Percentiles rank a stretch among this genome's conserved stretches.
These are phyloP conservation scores for Tethea ocularis DNA, from an alignment of 2,888 invertebrate species.

Conservation along the genomic window DNA sequence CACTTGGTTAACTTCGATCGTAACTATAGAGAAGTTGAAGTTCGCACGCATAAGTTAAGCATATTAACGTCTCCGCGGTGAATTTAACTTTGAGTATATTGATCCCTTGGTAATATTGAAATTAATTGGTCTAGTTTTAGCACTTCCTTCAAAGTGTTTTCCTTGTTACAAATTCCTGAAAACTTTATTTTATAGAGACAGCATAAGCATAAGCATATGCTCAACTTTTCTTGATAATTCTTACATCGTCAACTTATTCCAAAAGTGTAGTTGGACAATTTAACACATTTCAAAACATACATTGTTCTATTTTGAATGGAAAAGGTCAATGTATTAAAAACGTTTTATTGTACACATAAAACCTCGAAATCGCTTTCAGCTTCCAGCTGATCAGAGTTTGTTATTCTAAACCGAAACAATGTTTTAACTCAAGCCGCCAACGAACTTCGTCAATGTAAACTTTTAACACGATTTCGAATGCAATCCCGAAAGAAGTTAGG, in stretches of 20 bases:
- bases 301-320: slow-evolving; percentile 17
- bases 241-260: background rate
- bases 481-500: slow-evolving; percentile 62
- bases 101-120: slow-evolving; percentile 61
- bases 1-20: slow-evolving; percentile 62
- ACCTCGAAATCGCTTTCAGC: slow-evolving; percentile 30
- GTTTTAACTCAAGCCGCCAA: slow-evolving; percentile 50
- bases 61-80: slow-evolving; percentile 66
- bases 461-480: slow-evolving; percentile 71
- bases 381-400: slow-evolving; percentile 49
- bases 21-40: slow-evolving; percentile 64
- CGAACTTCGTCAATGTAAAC: slow-evolving; percentile 64
- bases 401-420: slow-evolving; percentile 58
- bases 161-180: background rate
- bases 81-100: slow-evolving; percentile 60
- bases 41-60: slow-evolving; percentile 71
- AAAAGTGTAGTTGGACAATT: background rate
- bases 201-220: background rate
- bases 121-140: slow-evolving; percentile 58
- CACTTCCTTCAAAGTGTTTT: slow-evolving; percentile 8
- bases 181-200: background rate
- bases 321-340: slow-evolving; percentile 21
- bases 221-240: background rate
- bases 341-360: slow-evolving; percentile 17
- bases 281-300: background rate